A percentile compares a stretch with the other conserved stretches of the same genome.
These are phyloP conservation scores for Drosophila kanapiae DNA, from an alignment of 1,140 invertebrate genomes.

Conservation along the genomic window DNA sequence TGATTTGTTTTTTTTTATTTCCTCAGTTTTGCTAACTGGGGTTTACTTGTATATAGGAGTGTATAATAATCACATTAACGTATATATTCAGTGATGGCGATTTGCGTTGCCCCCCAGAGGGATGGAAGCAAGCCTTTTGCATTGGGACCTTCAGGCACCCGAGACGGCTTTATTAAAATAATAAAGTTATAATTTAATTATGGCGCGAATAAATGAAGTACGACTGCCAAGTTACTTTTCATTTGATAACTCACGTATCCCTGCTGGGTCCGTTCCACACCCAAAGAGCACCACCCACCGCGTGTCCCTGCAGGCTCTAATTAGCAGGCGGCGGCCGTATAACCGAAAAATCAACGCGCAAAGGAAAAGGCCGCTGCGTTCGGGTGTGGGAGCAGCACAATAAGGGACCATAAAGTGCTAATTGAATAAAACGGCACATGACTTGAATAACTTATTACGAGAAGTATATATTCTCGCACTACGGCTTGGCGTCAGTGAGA, in stretches of 20 bases:
- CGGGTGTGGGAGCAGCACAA: slow-evolving; percentile 48
- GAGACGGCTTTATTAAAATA: slow-evolving; percentile 79
- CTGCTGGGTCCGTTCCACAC: slow-evolving; percentile 4
- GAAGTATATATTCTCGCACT: slow-evolving; percentile 35
- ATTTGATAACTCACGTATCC: slow-evolving; percentile 82
- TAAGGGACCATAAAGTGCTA: slow-evolving; percentile 83
- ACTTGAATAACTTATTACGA: slow-evolving; percentile 82
- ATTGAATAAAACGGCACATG: slow-evolving; percentile 83
- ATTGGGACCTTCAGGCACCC: slow-evolving; percentile 45
- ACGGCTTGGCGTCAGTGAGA: slow-evolving; percentile 46
- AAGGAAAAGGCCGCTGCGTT: slow-evolving; percentile 16
- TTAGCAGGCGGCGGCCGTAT: slow-evolving; percentile 79
- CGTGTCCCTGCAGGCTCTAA: slow-evolving; percentile 63
- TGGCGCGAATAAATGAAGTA: slow-evolving; percentile 63
- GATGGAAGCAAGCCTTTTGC: slow-evolving; percentile 22
- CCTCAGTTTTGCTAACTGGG: neutral
- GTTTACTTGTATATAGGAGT: slow-evolving; percentile 10
- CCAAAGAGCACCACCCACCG: slow-evolving; percentile 22
- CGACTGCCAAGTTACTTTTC: slow-evolving; percentile 76
- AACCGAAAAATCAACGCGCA: slow-evolving; percentile 81
- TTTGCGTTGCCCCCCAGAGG: slow-evolving; percentile 34
- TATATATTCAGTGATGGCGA: slow-evolving; percentile 29
- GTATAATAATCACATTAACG: slow-evolving; percentile 49
- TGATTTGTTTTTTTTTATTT: neutral
- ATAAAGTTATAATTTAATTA: slow-evolving; percentile 84